Base-by-base conservation (phyloP, 1,140 invertebrate species). In the Helicorthomorpha holstii region DNA sequence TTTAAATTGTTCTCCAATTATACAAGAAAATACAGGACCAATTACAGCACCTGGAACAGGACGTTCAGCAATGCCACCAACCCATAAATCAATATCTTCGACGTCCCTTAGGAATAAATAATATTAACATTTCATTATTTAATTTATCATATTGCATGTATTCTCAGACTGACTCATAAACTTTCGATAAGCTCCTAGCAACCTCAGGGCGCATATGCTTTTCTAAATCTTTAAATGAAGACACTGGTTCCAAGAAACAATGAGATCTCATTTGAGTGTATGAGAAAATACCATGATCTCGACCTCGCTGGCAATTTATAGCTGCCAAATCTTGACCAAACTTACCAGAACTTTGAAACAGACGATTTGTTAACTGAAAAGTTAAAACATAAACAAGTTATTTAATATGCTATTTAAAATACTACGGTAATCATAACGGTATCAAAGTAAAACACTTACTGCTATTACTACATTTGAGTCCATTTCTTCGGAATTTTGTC, bases 311-410 rank as follows among this genome's bases (percentile, higher is more conserved):
- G 22, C 93, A 81, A 61, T 93, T 93, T 21, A 92, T 73, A 1
- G 88, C 80, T 0, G 87, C 89, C 44, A 97, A 70, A 66, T 93
- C 89, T 73, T 92, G 79, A 0, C 88, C 88, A 1, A 69, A 72
- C 1, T 53, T 48, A 21, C 57, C 54, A 2, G 57, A 57, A 23
- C 63, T 60, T 41, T 68, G 59, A 48, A 68, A 68, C n/a, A 68
- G 48, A 47, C 63, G 57, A 51, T 69, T 65, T 0, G 65, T 64
- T 19, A 60, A 57, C 49, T 62, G 24, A 22, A 54, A 54, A 42
- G 34, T n/a, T n/a, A n/a, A n/a, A n/a, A n/a, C n/a, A n/a, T n/a
- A n/a, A n/a, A n/a, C n/a, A n/a, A n/a, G n/a, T n/a, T n/a, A n/a
- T n/a, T n/a, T n/a, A n/a, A n/a, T n/a, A n/a, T n/a, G n/a, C n/a